Evolutionary conservation across 2,113 vertebrate species (phyloP), one percentile per base, ranked within the genome.

Genomic region (Baryphthengus martii): DNA sequence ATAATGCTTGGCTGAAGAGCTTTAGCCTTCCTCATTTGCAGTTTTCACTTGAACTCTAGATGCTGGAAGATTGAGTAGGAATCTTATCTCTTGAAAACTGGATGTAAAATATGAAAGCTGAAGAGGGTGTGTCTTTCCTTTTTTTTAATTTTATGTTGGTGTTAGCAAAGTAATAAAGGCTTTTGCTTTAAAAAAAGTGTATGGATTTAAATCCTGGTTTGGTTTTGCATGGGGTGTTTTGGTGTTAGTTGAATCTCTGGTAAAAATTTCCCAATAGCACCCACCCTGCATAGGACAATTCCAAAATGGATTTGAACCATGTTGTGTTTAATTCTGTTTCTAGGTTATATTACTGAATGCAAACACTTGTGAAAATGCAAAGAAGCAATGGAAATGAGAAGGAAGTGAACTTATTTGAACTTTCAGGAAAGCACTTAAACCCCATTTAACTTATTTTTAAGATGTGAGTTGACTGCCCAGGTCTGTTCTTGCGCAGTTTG

Each of bases 341-440:
- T 81, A 72, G 71, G 80, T 93, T 92, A 42, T 85, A 40, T 33
- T 80, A 58, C 93, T 82, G 67, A 92, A 79, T 37, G 79, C 74
- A 83, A 81, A 61, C 53, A 53, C 79, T 92, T 35, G 42, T 52
- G 90, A 47, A 90, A 89, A 96, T 78, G 61, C 70, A 85, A 72
- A 78, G 65, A 61, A 59, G 63, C 31, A 31, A 33, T 85, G 52
- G 83, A 81, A 95, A 65, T 78, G 68, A 92, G 68, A 75, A 45
- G 85, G 73, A 87, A 74, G 10, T 94, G 93, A 96, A 97, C 96
- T 97, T 59, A 87, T 2, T 35, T 97, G 96, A 97, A 96, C 96
- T 85, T 91, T 66, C 24, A 53, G 37, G 53, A 35, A 75, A 78
- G 88, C 65, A 52, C 84, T 78, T 49, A 71, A 82, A 26, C 17